Conservation (phyloP, 1,140 invertebrate species). For the Acromyrmex charruanus region DNA sequence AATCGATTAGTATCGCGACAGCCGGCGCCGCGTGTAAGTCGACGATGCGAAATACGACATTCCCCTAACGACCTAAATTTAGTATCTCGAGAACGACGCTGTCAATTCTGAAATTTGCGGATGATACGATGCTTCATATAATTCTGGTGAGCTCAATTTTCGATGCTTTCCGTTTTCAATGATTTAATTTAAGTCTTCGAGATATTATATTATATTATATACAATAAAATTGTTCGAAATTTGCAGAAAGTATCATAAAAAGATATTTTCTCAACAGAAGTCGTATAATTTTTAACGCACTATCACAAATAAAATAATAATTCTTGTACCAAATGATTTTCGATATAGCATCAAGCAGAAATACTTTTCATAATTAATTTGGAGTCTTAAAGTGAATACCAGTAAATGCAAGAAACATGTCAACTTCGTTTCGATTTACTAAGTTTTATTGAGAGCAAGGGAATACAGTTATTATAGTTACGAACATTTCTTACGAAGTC, state of each 20-base stretch:
- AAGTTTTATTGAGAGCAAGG: not conserved
- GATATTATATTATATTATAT: not conserved
- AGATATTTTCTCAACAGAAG: not conserved
- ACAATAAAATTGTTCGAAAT: constrained; percentile 1
- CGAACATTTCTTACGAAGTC: not conserved
- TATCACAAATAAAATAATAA: not conserved
- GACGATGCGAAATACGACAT: constrained; percentile 38
- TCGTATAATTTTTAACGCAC: not conserved
- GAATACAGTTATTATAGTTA: not conserved
- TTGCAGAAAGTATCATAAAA: not conserved
- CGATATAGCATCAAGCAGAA: not conserved
- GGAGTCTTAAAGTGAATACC: not conserved
- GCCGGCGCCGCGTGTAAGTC: constrained; percentile 1
- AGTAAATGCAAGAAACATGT: not conserved
- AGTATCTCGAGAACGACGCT: not conserved
- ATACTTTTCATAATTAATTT: not conserved
- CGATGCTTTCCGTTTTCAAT: not conserved
- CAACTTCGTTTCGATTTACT: not conserved
- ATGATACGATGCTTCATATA: not conserved
- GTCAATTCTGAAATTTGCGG: constrained; percentile 12
- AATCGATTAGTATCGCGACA: constrained; percentile 62
- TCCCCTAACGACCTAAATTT: constrained; percentile 41
- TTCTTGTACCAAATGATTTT: not conserved
- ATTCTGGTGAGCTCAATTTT: not conserved
- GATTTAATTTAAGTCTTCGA: not conserved